Conservation (phyloP, 2,888 invertebrate genomes). For the Stenchaetothrips biformis region DNA sequence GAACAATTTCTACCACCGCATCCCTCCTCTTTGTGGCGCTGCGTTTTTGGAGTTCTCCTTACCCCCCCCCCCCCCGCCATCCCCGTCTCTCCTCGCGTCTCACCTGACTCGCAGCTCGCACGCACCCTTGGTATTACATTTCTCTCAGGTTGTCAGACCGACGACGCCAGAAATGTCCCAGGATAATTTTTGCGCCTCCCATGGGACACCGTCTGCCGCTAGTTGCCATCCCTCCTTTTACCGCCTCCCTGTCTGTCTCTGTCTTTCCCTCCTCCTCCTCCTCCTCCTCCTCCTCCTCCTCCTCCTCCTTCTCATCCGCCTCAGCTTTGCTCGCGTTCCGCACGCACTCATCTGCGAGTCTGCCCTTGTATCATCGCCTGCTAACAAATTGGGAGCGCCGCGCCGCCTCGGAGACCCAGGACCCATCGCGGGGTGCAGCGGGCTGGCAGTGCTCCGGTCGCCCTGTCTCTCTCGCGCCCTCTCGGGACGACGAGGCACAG, state of each 20-base stretch:
- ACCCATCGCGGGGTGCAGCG: neutral
- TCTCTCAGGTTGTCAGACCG: slow-evolving; percentile 18
- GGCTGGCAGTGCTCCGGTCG: neutral
- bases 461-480: too few species aligned
- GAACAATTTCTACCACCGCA: neutral
- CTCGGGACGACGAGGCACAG: neutral
- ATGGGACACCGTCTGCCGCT: slow-evolving; percentile 1
- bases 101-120: neutral
- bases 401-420: neutral
- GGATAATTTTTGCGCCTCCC: slow-evolving; percentile 18
- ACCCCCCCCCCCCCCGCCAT: neutral
- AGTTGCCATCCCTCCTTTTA: neutral
- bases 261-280: neutral
- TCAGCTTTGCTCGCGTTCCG: neutral
- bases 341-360: neutral
- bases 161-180: slow-evolving; percentile 8
- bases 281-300: neutral
- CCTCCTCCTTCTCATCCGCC: neutral
- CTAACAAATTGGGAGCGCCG: neutral
- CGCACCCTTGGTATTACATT: slow-evolving; percentile 23
- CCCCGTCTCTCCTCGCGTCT: neutral
- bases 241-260: neutral
- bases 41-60: neutral
- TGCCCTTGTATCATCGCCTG: neutral
- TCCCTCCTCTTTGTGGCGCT: neutral